phyloP scores from a whole-genome alignment of 2,888 invertebrate genomes.

The Cancer borealis region DNA sequence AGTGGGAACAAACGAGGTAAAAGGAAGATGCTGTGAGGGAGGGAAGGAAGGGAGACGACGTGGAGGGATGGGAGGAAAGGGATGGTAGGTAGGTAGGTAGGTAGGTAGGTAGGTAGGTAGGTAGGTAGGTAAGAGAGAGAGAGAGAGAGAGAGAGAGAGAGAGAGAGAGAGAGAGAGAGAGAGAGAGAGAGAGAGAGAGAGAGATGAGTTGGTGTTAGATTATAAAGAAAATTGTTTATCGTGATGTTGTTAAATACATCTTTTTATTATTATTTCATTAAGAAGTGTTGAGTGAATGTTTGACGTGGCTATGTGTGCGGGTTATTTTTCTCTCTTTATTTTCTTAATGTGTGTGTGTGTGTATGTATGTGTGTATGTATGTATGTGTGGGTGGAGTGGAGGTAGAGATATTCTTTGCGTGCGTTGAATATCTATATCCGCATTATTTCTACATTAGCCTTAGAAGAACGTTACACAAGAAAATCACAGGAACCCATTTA shows the following conservation, averaged over 20 bases:
- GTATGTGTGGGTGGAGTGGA: not conserved
- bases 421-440: not conserved
- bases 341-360: not conserved
- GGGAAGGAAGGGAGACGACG: not conserved
- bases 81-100: not conserved
- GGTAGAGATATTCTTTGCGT: not conserved
- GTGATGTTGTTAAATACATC: not conserved
- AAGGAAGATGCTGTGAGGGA: conserved; percentile 1
- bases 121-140: not conserved
- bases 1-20: conserved; percentile 17
- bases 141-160: not conserved
- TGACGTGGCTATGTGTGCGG: not conserved
- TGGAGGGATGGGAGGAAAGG: not conserved
- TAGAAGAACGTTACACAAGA: too few species aligned
- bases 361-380: not conserved
- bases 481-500: too few species aligned
- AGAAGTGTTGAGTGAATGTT: not conserved
- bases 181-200: not conserved
- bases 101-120: not conserved
- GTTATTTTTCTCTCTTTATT: not conserved
- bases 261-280: not conserved
- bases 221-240: not conserved
- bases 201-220: not conserved
- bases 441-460: too few species aligned
- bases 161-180: too few species aligned